These are phyloP conservation scores for Anoplophora glabripennis DNA, from an alignment of 1,140 invertebrate genomes.

Conservation along the genomic window DNA sequence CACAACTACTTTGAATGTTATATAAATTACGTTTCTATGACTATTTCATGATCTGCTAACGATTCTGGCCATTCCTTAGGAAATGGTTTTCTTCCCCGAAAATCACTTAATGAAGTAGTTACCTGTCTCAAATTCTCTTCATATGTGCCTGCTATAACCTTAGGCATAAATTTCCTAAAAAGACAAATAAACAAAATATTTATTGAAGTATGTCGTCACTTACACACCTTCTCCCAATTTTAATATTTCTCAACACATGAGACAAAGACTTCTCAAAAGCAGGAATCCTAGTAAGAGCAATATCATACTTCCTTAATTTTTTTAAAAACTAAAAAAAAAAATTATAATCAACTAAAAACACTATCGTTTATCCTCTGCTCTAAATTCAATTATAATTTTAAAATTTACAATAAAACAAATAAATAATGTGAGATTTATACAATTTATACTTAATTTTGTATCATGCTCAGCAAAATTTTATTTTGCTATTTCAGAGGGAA, in stretches of 20 bases:
- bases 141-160: conserved; percentile 78
- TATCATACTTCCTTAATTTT: conserved; percentile 74
- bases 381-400: background rate
- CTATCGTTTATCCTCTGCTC: no score
- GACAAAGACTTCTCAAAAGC: conserved; percentile 81
- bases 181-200: conserved; percentile 6
- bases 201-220: background rate
- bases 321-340: conserved; percentile 66
- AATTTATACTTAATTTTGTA: no score
- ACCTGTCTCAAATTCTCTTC: conserved; percentile 77
- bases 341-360: no score
- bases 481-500: no score
- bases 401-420: no score
- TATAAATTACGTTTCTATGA: conserved; percentile 75
- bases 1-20: background rate
- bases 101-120: conserved; percentile 79
- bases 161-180: conserved; percentile 84
- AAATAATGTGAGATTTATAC: no score
- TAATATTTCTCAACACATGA: conserved; percentile 74
- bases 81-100: conserved; percentile 64
- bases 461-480: no score
- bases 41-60: conserved; percentile 74
- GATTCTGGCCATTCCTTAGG: conserved; percentile 69
- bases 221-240: conserved; percentile 73
- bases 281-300: conserved; percentile 70